A percentile compares a stretch with the other conserved stretches of the same genome.
Evolutionary conservation across 1,140 invertebrate genomes (phyloP).

Genomic region (Drosophila kohkoa): DNA sequence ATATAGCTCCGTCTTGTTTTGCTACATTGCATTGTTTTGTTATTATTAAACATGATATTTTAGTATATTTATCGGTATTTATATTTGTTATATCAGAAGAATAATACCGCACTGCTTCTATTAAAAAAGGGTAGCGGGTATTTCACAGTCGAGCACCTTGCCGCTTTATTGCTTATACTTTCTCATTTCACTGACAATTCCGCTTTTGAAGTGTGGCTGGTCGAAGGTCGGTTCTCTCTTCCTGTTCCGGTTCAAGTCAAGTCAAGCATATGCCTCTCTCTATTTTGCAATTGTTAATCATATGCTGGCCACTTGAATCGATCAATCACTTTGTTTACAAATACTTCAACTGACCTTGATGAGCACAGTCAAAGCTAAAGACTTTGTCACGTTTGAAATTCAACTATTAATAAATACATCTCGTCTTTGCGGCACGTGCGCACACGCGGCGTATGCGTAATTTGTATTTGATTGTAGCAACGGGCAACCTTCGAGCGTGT

Average conservation of each 20-base stretch:
- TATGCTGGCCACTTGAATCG: slow-evolving; percentile 1
- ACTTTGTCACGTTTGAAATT: slow-evolving; percentile 4
- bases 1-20: no score
- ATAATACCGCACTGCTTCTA: no score
- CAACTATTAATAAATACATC: slow-evolving; percentile 38
- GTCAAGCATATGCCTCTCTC: not conserved
- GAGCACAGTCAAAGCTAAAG: not conserved
- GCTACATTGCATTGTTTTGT: no score
- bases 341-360: not conserved
- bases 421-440: slow-evolving; percentile 51
- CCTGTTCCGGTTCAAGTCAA: not conserved
- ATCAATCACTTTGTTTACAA: slow-evolving; percentile 1
- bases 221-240: not conserved
- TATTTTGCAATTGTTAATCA: not conserved
- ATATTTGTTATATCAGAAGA: no score
- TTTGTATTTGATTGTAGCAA: slow-evolving; percentile 77
- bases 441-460: slow-evolving; percentile 64
- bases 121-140: no score
- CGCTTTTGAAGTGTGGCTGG: not conserved
- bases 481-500: slow-evolving; percentile 48
- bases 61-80: no score
- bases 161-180: no score
- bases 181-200: not conserved
- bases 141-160: no score
- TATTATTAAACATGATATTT: no score